Evolutionary conservation across 2,797 vertebrate species (phyloP).

Genomic region (Coracias cyanogaster): DNA sequence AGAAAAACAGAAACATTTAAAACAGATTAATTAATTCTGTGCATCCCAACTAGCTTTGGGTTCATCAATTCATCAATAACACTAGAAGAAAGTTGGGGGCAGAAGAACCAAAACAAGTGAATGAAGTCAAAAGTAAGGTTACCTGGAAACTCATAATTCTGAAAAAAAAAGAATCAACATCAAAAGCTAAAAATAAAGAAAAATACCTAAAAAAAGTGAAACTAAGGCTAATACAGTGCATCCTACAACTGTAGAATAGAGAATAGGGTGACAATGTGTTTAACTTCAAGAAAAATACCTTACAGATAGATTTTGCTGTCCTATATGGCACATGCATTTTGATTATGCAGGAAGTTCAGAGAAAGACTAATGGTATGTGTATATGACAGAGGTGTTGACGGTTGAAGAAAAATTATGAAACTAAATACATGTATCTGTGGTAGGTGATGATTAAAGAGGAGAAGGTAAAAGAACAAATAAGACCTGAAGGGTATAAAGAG

Average conservation of each 20-base stretch:
- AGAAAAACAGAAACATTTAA: background rate
- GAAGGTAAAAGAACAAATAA: background rate
- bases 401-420: background rate
- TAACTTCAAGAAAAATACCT: background rate
- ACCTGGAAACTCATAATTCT: background rate
- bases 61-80: background rate
- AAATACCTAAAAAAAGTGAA: background rate
- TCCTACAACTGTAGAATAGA: background rate
- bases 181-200: background rate
- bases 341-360: background rate
- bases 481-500: background rate
- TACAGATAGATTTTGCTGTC: background rate
- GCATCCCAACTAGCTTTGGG: background rate
- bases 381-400: background rate
- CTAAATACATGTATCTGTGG: background rate
- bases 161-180: background rate
- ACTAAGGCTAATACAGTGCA: background rate
- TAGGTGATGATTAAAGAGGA: background rate
- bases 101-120: background rate
- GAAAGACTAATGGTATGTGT: background rate
- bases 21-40: background rate
- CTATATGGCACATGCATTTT: background rate
- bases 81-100: background rate
- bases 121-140: background rate
- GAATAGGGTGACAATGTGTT: background rate